A percentile compares a stretch with the other conserved stretches of the same genome.
These are phyloP conservation scores for Thripadectes ignobilis DNA, from an alignment of 2,797 vertebrate species.

Conservation along the genomic window DNA sequence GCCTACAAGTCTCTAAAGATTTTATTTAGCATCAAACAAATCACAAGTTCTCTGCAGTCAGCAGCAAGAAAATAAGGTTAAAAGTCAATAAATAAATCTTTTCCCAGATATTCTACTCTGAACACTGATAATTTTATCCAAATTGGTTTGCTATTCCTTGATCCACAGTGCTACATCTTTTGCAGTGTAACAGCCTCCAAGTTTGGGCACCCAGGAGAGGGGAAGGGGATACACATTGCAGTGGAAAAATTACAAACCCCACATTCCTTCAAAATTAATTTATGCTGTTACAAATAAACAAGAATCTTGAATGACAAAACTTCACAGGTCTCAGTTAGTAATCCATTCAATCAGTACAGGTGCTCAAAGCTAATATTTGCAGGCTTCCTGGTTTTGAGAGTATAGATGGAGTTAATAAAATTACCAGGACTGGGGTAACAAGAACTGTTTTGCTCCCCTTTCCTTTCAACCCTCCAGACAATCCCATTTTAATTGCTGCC, in stretches of 20 bases:
- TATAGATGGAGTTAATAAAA: not conserved
- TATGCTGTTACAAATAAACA: not conserved
- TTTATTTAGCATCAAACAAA: not conserved
- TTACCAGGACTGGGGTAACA: not conserved
- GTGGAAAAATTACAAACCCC: not conserved
- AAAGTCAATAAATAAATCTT: not conserved
- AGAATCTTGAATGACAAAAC: not conserved
- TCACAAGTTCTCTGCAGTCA: not conserved
- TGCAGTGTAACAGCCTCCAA: rapidly evolving
- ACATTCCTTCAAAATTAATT: not conserved
- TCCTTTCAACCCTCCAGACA: not conserved
- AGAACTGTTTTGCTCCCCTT: not conserved
- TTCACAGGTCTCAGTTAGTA: not conserved
- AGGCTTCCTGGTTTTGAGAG: not conserved
- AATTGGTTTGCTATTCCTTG: not conserved
- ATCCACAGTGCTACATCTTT: not conserved
- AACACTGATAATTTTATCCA: not conserved
- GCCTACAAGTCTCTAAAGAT: not conserved
- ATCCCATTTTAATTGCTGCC: not conserved
- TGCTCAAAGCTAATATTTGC: not conserved
- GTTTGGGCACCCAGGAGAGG: not conserved
- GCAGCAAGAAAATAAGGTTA: not conserved
- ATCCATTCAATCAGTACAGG: not conserved
- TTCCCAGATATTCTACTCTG: not conserved
- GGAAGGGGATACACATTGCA: not conserved